Percentiles rank a stretch among this genome's conserved stretches.
These are phyloP conservation scores for Drosophila pseudotalamancana DNA, from an alignment of 2,888 invertebrate genomes.

Conservation along the genomic window DNA sequence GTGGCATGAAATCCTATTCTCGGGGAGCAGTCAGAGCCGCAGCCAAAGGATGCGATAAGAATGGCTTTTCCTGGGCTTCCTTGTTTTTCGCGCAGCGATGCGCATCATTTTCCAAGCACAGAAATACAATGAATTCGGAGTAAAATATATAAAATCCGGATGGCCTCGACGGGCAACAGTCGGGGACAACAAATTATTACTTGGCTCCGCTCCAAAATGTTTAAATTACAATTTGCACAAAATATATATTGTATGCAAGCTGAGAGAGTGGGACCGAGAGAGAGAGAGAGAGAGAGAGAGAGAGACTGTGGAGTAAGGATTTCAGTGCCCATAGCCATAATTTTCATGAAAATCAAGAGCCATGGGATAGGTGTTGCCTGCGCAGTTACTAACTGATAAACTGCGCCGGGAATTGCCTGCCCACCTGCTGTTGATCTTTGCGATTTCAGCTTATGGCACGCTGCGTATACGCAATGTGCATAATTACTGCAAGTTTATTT, in stretches of 20 bases:
- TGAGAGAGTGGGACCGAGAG: not conserved
- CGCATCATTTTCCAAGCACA: constrained; percentile 69
- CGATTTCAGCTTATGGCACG: constrained; percentile 16
- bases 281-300: not conserved
- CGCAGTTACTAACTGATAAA: constrained; percentile 38
- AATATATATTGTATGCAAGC: constrained; percentile 22
- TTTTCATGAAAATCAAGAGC: constrained; percentile 59
- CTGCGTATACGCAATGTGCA: constrained; percentile 45
- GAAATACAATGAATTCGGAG: constrained; percentile 50
- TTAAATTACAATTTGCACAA: constrained; percentile 78
- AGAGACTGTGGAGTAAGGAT: constrained; percentile 42
- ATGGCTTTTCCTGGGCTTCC: constrained; percentile 39
- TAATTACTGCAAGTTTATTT: constrained; percentile 10
- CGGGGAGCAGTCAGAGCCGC: constrained; percentile 50
- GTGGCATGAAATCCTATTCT: constrained; percentile 73
- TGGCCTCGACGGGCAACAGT: constrained; percentile 53
- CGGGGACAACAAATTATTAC: constrained; percentile 75
- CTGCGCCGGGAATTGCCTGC: constrained; percentile 34
- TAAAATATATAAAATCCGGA: constrained; percentile 48
- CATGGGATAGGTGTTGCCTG: constrained; percentile 26
- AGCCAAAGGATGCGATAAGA: constrained; percentile 66
- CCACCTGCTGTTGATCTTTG: constrained; percentile 46
- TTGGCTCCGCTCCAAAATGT: constrained; percentile 76
- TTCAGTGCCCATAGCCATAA: constrained; percentile 27
- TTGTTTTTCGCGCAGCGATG: constrained; percentile 52